Conservation (phyloP, 1,140 invertebrate genomes). For the Drosophila suzukii region DNA sequence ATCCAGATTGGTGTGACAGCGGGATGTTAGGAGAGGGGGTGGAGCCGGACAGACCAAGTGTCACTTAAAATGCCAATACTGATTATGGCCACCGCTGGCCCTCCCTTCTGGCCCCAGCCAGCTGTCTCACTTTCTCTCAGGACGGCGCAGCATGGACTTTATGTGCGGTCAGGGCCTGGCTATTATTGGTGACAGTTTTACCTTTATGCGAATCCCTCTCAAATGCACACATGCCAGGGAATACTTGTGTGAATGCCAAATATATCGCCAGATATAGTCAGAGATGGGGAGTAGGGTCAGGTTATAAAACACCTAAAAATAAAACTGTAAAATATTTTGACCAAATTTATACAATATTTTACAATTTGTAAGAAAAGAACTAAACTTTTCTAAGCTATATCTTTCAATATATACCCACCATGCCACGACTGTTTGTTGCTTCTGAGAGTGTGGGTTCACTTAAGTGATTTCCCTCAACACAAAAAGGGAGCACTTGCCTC, state of each 20-base stretch:
- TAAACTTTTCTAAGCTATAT: no score
- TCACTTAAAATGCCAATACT: slow-evolving; percentile 80
- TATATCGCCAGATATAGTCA: not conserved
- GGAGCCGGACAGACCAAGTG: slow-evolving; percentile 45
- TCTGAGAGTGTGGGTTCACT: slow-evolving; percentile 29
- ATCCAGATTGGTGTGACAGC: slow-evolving; percentile 16
- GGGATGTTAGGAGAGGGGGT: slow-evolving; percentile 1
- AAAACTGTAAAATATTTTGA: not conserved
- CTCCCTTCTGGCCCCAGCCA: not conserved
- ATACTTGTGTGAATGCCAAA: slow-evolving; percentile 1
- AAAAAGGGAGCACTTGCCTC: slow-evolving; percentile 11
- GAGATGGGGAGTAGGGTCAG: not conserved
- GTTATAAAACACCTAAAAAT: no score
- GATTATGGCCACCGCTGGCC: slow-evolving; percentile 52
- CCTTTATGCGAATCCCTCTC: slow-evolving; percentile 63
- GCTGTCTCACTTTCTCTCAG: slow-evolving; percentile 26
- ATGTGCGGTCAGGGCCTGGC: slow-evolving; percentile 69
- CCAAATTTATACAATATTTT: not conserved
- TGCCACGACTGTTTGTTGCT: not conserved
- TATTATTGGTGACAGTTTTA: slow-evolving; percentile 82
- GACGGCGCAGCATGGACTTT: slow-evolving; percentile 52
- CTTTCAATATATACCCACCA: not conserved
- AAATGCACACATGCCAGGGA: slow-evolving; percentile 41
- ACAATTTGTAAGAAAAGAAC: no score
- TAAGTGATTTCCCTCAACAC: slow-evolving; percentile 70